Percentiles rank a stretch among this genome's conserved stretches.
phyloP scores from a whole-genome alignment of 2,888 invertebrate species.

The Ichneumoninae sp. region DNA sequence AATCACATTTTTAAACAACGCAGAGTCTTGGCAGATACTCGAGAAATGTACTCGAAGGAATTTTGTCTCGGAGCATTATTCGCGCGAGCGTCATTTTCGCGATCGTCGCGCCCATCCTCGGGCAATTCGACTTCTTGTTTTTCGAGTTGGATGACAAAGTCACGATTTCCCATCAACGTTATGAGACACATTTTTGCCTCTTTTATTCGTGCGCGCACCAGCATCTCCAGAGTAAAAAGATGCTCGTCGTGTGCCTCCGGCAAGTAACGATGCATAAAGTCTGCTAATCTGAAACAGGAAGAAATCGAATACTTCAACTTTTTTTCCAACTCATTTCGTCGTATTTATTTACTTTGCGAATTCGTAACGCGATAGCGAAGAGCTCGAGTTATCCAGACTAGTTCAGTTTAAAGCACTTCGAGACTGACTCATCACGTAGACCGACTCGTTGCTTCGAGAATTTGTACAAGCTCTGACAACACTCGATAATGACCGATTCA shows the following conservation, averaged over 20 bases:
- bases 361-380: neutral
- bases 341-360: neutral
- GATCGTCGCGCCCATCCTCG: constrained; percentile 68
- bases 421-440: neutral
- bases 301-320: constrained; percentile 10
- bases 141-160: constrained; percentile 79
- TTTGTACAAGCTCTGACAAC: neutral
- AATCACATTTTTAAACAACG: constrained; percentile 92
- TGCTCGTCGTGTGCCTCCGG: constrained; percentile 92
- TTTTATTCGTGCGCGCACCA: constrained; percentile 85
- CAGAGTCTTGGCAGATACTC: constrained; percentile 90
- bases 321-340: neutral
- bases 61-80: constrained; percentile 85
- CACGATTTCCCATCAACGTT: constrained; percentile 85
- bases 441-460: neutral
- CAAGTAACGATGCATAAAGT: constrained; percentile 92
- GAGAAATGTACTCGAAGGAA: constrained; percentile 89
- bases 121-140: constrained; percentile 71
- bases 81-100: constrained; percentile 82
- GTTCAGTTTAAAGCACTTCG: constrained; percentile 1
- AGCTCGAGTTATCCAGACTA: neutral
- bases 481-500: constrained; percentile 2
- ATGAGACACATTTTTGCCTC: constrained; percentile 86
- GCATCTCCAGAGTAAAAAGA: constrained; percentile 90
- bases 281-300: constrained; percentile 86